Percentiles rank a stretch among this genome's conserved stretches.
phyloP scores from a whole-genome alignment of 2,113 vertebrate species.

The Hoplias malabaricus region DNA sequence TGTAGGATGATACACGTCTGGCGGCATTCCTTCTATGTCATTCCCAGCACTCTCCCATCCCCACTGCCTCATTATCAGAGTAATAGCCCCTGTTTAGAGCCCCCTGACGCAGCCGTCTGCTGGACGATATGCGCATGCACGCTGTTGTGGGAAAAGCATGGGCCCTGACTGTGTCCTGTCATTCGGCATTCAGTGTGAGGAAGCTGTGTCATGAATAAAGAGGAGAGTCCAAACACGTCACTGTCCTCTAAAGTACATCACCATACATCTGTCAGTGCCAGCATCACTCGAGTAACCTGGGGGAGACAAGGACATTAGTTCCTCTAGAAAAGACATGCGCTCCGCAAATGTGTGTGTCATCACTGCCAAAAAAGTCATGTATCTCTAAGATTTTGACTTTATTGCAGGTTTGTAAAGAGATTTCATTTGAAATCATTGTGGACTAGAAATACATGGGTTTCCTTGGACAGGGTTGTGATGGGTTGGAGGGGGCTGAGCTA shows the following conservation, averaged over 20 bases:
- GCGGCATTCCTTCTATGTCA: constrained; percentile 45
- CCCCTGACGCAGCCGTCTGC: constrained; percentile 53
- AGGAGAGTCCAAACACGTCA: neutral
- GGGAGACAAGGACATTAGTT: too few species aligned
- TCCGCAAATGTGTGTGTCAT: too few species aligned
- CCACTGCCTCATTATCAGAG: constrained; percentile 14
- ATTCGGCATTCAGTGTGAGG: constrained; percentile 5
- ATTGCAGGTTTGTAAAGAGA: too few species aligned
- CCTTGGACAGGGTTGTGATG: too few species aligned
- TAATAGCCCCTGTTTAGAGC: constrained; percentile 59
- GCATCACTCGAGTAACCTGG: neutral
- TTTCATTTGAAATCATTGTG: too few species aligned
- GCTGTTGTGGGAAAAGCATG: constrained; percentile 47
- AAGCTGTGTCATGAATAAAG: constrained; percentile 10
- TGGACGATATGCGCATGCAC: constrained; percentile 59
- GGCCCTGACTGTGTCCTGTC: constrained; percentile 1
- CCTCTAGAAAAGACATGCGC: too few species aligned
- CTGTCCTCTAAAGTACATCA: neutral
- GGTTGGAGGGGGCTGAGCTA: too few species aligned
- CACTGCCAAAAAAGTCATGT: too few species aligned
- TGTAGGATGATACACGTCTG: neutral
- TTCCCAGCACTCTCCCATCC: constrained; percentile 39
- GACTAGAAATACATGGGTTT: too few species aligned
- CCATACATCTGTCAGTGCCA: constrained; percentile 18
- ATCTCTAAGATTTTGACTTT: too few species aligned